A percentile compares a stretch with the other conserved stretches of the same genome.
Evolutionary conservation across 2,888 invertebrate genomes (phyloP).

Genomic region (Drosophila aldrichi): DNA sequence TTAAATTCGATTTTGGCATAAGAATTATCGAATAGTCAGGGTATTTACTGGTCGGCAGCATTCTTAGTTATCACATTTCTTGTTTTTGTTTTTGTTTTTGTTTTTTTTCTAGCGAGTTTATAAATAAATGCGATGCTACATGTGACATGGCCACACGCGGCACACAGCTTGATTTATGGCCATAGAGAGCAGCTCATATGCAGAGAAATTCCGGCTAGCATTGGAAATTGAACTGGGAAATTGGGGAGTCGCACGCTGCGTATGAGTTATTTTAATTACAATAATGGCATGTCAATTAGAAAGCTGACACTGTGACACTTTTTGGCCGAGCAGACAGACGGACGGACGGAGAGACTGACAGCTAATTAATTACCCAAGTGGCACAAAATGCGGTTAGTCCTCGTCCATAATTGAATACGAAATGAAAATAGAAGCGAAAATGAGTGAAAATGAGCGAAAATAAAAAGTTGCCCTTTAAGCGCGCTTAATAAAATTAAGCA

Average conservation of each 20-base stretch:
- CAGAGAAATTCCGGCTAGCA: slow-evolving; percentile 26
- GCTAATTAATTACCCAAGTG: slow-evolving; percentile 62
- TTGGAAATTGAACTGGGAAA: background rate
- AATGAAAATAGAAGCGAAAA: slow-evolving; percentile 22
- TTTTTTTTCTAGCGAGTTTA: slow-evolving; percentile 41
- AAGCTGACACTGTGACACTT: slow-evolving; percentile 63
- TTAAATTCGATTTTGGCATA: too few relatives aligned
- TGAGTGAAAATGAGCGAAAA: slow-evolving; percentile 14
- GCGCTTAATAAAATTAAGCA: slow-evolving; percentile 52
- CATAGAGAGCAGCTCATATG: slow-evolving; percentile 33
- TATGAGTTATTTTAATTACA: slow-evolving; percentile 80
- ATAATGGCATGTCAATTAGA: slow-evolving; percentile 80
- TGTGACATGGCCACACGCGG: slow-evolving; percentile 55
- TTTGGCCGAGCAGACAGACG: slow-evolving; percentile 18
- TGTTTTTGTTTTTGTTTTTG: background rate
- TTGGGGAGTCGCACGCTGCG: slow-evolving; percentile 30
- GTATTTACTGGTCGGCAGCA: background rate
- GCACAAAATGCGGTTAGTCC: slow-evolving; percentile 40
- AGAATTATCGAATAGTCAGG: background rate
- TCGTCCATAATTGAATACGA: slow-evolving; percentile 23
- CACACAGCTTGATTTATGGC: slow-evolving; percentile 65
- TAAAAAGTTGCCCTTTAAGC: slow-evolving; percentile 6
- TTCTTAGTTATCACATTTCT: background rate
- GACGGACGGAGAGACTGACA: slow-evolving; percentile 14
- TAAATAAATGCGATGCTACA: slow-evolving; percentile 68